These are phyloP conservation scores for Carettochelys insculpta DNA, from an alignment of 2,113 vertebrate genomes.

Conservation along the genomic window DNA sequence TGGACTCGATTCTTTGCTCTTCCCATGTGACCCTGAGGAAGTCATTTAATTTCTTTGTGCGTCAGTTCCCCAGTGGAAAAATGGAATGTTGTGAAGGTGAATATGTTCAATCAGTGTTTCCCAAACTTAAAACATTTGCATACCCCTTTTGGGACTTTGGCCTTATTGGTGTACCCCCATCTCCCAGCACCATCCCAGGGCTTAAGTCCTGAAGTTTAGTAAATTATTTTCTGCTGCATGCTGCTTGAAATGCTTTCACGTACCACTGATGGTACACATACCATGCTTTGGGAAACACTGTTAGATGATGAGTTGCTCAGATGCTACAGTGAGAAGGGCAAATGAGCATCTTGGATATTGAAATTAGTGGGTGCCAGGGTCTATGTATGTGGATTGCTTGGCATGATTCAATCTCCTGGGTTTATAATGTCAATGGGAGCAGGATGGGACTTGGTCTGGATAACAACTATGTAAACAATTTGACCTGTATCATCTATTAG, in stretches of 20 bases:
- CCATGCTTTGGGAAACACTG: too few relatives aligned
- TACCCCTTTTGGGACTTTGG: too few relatives aligned
- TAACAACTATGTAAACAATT: not conserved
- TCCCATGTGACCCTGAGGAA: not conserved
- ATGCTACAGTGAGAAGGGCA: not conserved
- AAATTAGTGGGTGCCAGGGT: not conserved
- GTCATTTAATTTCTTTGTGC: not conserved
- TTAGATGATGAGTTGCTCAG: not conserved
- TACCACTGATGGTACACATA: too few relatives aligned
- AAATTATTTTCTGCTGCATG: too few relatives aligned
- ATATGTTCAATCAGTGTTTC: too few relatives aligned
- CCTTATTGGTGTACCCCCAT: too few relatives aligned
- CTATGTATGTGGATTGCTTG: not conserved
- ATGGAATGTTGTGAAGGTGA: not conserved
- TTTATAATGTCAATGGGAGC: not conserved
- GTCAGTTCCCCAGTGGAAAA: not conserved
- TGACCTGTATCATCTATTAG: not conserved
- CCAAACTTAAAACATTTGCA: too few relatives aligned
- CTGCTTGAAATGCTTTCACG: too few relatives aligned
- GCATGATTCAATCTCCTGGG: not conserved
- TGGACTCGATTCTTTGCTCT: not conserved
- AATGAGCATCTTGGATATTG: not conserved
- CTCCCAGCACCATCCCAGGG: too few relatives aligned
- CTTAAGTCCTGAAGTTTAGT: too few relatives aligned
- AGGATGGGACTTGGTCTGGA: not conserved